Conservation (phyloP, 2,113 vertebrate genomes). For the Pomatostomus ruficeps region DNA sequence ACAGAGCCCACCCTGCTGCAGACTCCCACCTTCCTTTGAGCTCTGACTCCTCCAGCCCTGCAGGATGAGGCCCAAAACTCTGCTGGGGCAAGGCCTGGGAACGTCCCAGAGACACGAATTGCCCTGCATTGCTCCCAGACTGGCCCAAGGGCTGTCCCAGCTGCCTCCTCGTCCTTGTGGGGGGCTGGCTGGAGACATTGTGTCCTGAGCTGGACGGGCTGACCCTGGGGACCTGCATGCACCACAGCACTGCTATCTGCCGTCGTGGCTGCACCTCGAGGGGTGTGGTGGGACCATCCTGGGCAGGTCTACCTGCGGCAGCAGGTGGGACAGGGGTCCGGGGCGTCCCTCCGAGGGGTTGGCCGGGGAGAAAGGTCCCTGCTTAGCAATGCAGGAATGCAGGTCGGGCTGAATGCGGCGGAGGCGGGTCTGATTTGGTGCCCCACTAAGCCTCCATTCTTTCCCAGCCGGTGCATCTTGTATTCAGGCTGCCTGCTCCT, state of each 20-base stretch:
- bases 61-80: neutral
- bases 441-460: constrained; percentile 61
- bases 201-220: neutral
- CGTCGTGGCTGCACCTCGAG: neutral
- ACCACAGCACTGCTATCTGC: neutral
- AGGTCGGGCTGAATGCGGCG: constrained; percentile 2
- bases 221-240: neutral
- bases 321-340: neutral
- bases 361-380: constrained; percentile 13
- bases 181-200: neutral
- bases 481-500: constrained; percentile 64
- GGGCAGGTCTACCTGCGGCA: neutral
- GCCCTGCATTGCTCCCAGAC: neutral
- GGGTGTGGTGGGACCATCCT: neutral
- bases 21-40: neutral
- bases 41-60: neutral
- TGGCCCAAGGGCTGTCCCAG: neutral
- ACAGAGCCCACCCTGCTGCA: neutral
- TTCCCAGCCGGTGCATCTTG: constrained; percentile 58
- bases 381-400: constrained; percentile 56
- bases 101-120: accelerated
- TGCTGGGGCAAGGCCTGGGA: neutral
- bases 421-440: constrained; percentile 54
- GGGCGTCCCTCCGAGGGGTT: neutral
- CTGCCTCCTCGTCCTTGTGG: neutral